These are phyloP conservation scores for Carterocephalus palaemon DNA, from an alignment of 2,888 invertebrate species.

Conservation along the genomic window DNA sequence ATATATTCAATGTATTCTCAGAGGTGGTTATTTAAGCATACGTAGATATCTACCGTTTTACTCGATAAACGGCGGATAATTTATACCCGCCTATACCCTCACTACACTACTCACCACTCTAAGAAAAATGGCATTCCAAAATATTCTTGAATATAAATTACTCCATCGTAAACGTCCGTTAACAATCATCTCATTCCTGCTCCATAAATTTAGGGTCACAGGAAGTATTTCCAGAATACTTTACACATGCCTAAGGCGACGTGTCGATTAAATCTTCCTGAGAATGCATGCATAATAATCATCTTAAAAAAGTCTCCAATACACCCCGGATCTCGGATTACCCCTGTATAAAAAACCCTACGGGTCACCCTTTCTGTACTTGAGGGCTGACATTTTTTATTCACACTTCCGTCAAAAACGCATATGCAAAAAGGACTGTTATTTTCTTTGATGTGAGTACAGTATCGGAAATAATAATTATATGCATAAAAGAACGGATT, in stretches of 20 bases:
- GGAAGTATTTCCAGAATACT: conserved; percentile 52
- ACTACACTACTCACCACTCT: no score
- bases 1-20: no score
- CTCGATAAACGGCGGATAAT: no score
- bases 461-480: conserved; percentile 78
- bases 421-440: conserved; percentile 76
- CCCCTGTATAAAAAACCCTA: conserved; percentile 56
- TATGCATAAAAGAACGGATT: conserved; percentile 78
- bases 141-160: conserved; percentile 9
- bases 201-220: conserved; percentile 47
- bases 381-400: conserved; percentile 76
- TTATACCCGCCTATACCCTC: no score
- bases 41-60: no score
- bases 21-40: no score
- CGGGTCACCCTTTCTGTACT: conserved; percentile 69
- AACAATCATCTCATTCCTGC: conserved; percentile 45
- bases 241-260: conserved; percentile 61
- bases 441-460: conserved; percentile 66
- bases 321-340: conserved; percentile 64
- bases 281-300: conserved; percentile 76
- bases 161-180: conserved; percentile 39
- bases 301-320: conserved; percentile 55
- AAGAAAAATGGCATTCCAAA: no score
- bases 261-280: conserved; percentile 67
- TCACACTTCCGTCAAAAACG: conserved; percentile 74